A percentile compares a stretch with the other conserved stretches of the same genome.
Conservation (phyloP, 2,797 vertebrate genomes). For the Amazona ochrocephala region DNA sequence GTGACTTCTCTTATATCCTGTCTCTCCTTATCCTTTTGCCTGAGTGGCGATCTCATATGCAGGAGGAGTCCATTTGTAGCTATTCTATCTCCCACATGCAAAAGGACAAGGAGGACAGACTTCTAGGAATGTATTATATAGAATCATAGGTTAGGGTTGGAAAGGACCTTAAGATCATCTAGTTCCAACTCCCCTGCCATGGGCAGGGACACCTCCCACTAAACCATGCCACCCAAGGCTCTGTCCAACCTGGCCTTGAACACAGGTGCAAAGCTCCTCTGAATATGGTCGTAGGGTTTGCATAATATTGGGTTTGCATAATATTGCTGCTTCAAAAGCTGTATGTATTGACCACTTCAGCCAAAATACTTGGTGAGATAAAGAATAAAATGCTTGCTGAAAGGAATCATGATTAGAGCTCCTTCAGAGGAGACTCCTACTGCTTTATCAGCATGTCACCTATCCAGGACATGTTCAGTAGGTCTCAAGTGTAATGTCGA, state of each 20-base stretch:
- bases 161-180: too few relatives aligned
- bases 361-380: not conserved
- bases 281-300: not conserved
- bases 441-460: not conserved
- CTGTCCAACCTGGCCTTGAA: too few relatives aligned
- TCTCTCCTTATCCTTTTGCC: not conserved
- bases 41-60: not conserved
- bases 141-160: too few relatives aligned
- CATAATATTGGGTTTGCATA: not conserved
- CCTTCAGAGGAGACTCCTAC: not conserved
- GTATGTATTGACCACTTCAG: not conserved
- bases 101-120: not conserved
- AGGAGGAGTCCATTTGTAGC: not conserved
- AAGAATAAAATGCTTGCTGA: not conserved
- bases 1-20: not conserved
- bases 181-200: too few relatives aligned
- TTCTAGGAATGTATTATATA: not conserved
- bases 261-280: not conserved
- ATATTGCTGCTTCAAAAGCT: not conserved
- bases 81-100: not conserved
- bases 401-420: not conserved
- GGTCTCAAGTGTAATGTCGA: not conserved
- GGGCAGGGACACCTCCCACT: too few relatives aligned
- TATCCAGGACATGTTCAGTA: not conserved
- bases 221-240: too few relatives aligned